A percentile compares a stretch with the other conserved stretches of the same genome.
Evolutionary conservation across 2,888 invertebrate species (phyloP).

Genomic region (Andrena bicolor): DNA sequence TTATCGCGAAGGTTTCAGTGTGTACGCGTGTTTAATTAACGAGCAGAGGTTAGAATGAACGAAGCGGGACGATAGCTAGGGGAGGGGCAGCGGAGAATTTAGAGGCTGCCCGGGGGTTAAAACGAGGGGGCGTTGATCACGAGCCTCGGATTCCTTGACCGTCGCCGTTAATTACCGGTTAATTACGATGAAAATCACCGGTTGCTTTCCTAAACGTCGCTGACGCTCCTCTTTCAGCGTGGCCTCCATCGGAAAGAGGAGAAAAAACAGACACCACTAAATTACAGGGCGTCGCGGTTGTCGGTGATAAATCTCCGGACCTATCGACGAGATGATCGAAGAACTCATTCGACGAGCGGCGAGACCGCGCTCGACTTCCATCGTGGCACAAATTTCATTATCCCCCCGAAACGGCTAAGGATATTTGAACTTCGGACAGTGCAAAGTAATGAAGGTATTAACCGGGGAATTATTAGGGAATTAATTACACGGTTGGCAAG

Average conservation of each 20-base stretch:
- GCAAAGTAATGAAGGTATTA: background rate
- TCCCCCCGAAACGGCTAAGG: background rate
- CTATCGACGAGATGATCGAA: conserved; percentile 63
- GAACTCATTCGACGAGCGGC: conserved; percentile 51
- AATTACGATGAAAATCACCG: conserved; percentile 72
- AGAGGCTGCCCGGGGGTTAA: conserved; percentile 56
- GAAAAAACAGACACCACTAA: conserved; percentile 50
- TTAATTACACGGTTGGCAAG: conserved; percentile 30
- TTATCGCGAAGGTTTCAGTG: too few relatives aligned
- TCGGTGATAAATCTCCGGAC: conserved; percentile 65
- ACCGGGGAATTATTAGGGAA: conserved; percentile 15
- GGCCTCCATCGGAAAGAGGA: conserved; percentile 16
- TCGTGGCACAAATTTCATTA: background rate
- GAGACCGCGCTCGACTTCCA: conserved; percentile 16
- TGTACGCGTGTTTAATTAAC: too few relatives aligned
- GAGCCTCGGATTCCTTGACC: conserved; percentile 71
- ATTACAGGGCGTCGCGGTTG: conserved; percentile 62
- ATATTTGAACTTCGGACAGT: background rate
- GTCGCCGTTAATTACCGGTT: conserved; percentile 74
- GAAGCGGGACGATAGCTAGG: background rate
- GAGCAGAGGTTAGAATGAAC: conserved; percentile 7
- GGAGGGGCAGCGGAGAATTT: conserved; percentile 26
- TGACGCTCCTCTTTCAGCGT: conserved; percentile 59
- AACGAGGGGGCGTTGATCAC: conserved; percentile 73
- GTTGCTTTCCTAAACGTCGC: conserved; percentile 71